Evolutionary conservation across 2,113 vertebrate species (phyloP), one percentile per base, ranked within the genome.

Genomic region (Pelobates fuscus): DNA sequence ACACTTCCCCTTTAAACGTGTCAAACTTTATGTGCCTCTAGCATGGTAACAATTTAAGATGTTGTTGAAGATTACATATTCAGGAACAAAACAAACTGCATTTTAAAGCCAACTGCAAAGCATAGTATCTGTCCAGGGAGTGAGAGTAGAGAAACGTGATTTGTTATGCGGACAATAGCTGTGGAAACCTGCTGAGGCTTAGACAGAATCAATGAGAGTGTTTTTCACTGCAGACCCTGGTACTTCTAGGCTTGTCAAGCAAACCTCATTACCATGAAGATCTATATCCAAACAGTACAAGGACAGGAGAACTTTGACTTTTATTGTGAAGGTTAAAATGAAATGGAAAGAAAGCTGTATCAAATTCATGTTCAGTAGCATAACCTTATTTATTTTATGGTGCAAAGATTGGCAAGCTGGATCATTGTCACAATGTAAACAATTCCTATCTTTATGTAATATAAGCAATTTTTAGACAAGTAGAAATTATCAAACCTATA

Each of bases 141-240:
- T 80, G 76, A n/a, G 74, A 81, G 80, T 74, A 80, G 77, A 76
- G 27, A 67, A 84, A 84, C 75, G 71, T 55, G 3, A 81, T 82
- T 80, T 80, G 72, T 5, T 1, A 46, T 59, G 30, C 32, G 41
- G 77, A 44, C 0, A 0, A 72, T 66, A 70, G 58, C 43, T 2
- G 12, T 1, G 37, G 55, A 67, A 75, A 75, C 63, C 72, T 59
- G 72, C 72, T 32, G 54, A 67, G 62, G 49, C 52, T 65, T 73
- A 44, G 29, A 59, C 15, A 63, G 41, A 67, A 75, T 66, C 72
- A 67, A 74, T 57, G 25, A 43, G 63, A 18, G 23, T 37, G 32
- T 62, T 37, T 63, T 68, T 69, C 27, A 44, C 64, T 62, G 77
- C 70, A 68, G 67, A 41, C 46, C 32, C 55, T 17, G 43, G 49